Evolutionary conservation across 2,113 vertebrate genomes (phyloP).

Genomic region (Falco punctatus): DNA sequence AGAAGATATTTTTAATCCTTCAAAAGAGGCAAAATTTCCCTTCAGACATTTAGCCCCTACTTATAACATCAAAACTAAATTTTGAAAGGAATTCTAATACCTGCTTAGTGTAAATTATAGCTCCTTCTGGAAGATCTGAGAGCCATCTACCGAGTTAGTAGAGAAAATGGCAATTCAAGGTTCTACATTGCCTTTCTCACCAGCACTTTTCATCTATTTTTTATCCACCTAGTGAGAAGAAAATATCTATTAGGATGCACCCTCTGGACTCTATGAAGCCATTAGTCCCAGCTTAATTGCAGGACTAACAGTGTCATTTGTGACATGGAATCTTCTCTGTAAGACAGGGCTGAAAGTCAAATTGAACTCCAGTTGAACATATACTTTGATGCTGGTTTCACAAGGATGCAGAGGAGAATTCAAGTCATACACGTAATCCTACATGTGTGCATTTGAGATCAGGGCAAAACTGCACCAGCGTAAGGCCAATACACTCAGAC

Average conservation of each 20-base stretch:
- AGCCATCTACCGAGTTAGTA: accelerated
- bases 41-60: neutral
- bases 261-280: neutral
- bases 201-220: accelerated
- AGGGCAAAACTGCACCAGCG: neutral
- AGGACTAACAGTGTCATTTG: neutral
- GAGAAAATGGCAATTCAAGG: neutral
- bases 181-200: neutral
- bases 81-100: neutral
- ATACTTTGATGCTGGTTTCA: neutral
- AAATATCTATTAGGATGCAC: neutral
- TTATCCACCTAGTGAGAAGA: neutral
- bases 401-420: neutral
- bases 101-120: neutral
- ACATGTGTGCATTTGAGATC: neutral
- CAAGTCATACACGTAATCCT: neutral
- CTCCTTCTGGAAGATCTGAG: neutral
- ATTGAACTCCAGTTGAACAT: neutral
- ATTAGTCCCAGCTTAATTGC: neutral
- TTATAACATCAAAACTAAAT: neutral
- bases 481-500: neutral
- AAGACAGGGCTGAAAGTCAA: neutral
- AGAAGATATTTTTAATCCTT: neutral
- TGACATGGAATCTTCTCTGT: neutral
- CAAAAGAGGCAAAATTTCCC: neutral